phyloP scores from a whole-genome alignment of 2,797 vertebrate species.

The Sebastes kiyomatsui region DNA sequence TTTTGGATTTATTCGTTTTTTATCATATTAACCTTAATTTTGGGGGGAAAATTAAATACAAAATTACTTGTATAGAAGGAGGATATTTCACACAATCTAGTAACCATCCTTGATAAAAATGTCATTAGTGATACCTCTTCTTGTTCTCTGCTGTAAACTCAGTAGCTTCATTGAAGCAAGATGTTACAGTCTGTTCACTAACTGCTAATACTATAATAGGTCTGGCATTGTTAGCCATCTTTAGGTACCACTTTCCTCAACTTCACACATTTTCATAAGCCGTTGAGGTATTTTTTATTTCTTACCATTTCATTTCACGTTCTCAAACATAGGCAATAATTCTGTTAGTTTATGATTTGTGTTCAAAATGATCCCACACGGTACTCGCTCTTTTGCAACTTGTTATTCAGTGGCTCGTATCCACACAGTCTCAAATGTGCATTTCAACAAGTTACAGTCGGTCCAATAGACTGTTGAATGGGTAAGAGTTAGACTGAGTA shows the following conservation, averaged over 20 bases:
- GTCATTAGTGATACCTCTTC: background rate
- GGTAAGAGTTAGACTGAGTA: too few relatives aligned
- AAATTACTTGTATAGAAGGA: background rate
- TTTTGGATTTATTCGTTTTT: background rate
- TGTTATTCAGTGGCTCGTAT: too few relatives aligned
- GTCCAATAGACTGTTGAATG: too few relatives aligned
- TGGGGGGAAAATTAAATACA: background rate
- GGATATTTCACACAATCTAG: background rate
- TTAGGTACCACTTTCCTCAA: background rate
- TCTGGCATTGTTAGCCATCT: background rate
- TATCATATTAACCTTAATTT: background rate
- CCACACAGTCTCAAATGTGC: too few relatives aligned
- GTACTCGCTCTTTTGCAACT: too few relatives aligned
- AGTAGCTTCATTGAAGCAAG: constrained; percentile 3
- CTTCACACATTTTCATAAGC: background rate
- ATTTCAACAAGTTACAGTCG: too few relatives aligned
- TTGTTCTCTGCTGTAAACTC: background rate
- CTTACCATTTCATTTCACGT: background rate
- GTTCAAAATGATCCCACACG: background rate
- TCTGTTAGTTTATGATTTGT: background rate
- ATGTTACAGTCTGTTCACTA: constrained; percentile 12
- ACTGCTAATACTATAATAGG: background rate
- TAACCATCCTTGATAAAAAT: background rate
- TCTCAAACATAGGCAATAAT: too few relatives aligned
- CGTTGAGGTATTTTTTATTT: background rate